Percentiles rank a stretch among this genome's conserved stretches.
These are phyloP conservation scores for Athetis lepigone DNA, from an alignment of 2,888 invertebrate genomes.

Conservation along the genomic window DNA sequence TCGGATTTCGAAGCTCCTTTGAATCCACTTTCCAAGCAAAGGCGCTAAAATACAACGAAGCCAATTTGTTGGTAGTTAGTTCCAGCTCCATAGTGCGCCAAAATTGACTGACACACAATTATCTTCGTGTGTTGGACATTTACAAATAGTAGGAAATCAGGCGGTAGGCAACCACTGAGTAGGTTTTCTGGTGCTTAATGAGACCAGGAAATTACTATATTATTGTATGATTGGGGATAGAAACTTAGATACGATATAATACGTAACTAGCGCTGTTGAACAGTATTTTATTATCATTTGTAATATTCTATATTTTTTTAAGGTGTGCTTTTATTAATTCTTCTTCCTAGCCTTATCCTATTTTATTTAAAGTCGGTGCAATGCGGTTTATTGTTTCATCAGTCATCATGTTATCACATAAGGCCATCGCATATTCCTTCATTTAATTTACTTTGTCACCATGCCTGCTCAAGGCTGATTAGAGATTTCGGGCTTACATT, in stretches of 20 bases:
- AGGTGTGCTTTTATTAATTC: too few species aligned
- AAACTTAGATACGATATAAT: neutral
- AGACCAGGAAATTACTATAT: neutral
- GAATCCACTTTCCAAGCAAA: neutral
- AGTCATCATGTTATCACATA: too few species aligned
- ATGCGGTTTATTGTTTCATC: too few species aligned
- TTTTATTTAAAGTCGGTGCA: too few species aligned
- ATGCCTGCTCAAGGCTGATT: too few species aligned
- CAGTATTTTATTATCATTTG: too few species aligned
- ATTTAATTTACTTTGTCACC: too few species aligned
- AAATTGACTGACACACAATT: constrained; percentile 29
- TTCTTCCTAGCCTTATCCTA: too few species aligned
- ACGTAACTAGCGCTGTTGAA: too few species aligned
- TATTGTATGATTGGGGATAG: neutral
- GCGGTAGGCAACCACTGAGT: neutral
- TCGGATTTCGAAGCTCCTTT: neutral
- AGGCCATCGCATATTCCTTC: too few species aligned
- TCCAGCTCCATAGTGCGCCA: neutral
- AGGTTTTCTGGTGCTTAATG: neutral
- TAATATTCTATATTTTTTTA: too few species aligned
- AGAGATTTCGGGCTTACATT: too few species aligned
- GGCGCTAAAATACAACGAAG: neutral
- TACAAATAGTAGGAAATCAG: neutral
- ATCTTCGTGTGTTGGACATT: neutral
- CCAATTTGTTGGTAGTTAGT: neutral